These are phyloP conservation scores for Brachirus orientalis DNA, from an alignment of 2,113 vertebrate genomes.

Conservation along the genomic window DNA sequence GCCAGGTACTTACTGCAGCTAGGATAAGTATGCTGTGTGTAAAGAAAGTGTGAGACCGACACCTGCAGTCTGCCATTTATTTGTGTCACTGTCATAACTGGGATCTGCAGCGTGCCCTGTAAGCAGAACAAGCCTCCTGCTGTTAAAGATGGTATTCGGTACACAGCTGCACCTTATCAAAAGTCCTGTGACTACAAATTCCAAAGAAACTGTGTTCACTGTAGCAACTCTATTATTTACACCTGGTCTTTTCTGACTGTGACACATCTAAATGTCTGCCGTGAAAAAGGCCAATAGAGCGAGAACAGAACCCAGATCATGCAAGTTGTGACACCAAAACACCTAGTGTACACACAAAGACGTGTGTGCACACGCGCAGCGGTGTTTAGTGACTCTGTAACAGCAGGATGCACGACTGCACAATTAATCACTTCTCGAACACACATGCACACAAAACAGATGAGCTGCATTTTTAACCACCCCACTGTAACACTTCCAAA, in stretches of 20 bases:
- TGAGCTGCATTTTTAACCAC: slow-evolving; percentile 38
- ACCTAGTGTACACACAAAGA: neutral
- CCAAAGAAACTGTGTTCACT: neutral
- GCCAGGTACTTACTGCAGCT: neutral
- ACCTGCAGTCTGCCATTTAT: neutral
- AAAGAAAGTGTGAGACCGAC: neutral
- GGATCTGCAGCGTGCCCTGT: too few species aligned
- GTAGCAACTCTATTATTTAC: neutral
- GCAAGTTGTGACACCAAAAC: neutral
- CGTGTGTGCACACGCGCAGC: slow-evolving; percentile 11
- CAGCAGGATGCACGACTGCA: slow-evolving; percentile 33
- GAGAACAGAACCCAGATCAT: slow-evolving; percentile 2
- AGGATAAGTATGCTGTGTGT: neutral
- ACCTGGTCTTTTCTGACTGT: neutral
- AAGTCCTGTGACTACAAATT: neutral
- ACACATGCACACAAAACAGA: slow-evolving; percentile 21
- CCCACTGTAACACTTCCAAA: slow-evolving; percentile 32
- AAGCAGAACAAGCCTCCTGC: too few species aligned
- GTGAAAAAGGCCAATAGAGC: neutral
- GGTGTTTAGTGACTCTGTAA: slow-evolving; percentile 25
- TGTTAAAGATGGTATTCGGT: too few species aligned
- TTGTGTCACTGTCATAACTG: neutral
- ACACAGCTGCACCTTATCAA: too few species aligned
- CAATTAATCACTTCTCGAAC: slow-evolving; percentile 43
- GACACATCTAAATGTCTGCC: neutral